Conservation (phyloP, 2,113 vertebrate species). For the Dipodomys ordii region DNA sequence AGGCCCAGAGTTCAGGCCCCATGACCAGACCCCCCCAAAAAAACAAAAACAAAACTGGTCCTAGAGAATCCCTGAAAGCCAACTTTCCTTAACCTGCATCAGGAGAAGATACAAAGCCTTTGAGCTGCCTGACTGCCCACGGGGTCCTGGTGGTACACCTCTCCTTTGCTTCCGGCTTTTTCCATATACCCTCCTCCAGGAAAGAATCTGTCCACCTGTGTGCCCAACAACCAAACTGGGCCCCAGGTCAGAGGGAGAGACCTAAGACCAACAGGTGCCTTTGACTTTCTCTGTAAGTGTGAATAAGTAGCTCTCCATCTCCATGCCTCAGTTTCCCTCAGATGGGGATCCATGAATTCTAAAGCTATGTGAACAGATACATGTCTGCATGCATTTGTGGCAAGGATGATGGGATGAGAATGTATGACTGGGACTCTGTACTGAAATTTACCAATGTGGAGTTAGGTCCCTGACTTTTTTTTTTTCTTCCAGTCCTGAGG, state of each 20-base stretch:
- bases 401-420: background rate
- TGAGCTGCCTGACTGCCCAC: background rate
- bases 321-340: constrained; percentile 13
- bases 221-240: background rate
- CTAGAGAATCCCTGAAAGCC: background rate
- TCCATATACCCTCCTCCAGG: background rate
- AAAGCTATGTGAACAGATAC: background rate
- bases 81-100: background rate
- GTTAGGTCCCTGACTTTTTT: background rate
- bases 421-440: too few species aligned
- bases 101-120: background rate
- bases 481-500: too few species aligned
- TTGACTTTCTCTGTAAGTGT: background rate
- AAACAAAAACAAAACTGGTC: background rate
- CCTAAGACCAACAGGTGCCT: background rate
- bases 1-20: too few species aligned
- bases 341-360: background rate
- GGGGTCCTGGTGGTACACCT: background rate
- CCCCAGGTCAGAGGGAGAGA: background rate
- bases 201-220: background rate
- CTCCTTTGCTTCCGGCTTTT: background rate
- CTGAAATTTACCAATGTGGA: background rate
- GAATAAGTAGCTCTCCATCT: background rate
- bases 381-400: background rate
- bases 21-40: too few species aligned